phyloP scores from a whole-genome alignment of 2,797 vertebrate genomes.

The Paratrypauchen microcephalus region DNA sequence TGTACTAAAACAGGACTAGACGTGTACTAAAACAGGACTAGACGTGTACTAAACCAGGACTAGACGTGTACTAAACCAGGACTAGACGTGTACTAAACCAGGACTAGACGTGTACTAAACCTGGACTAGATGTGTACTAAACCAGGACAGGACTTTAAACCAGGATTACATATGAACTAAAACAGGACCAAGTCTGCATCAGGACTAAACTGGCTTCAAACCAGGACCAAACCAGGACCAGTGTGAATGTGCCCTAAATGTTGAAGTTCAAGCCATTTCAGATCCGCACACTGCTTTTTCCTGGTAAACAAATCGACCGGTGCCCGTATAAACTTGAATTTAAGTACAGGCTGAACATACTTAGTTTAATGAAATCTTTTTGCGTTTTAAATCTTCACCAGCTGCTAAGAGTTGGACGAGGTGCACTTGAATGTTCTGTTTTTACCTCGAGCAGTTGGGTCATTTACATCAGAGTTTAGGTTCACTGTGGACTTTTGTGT shows the following conservation, averaged over 20 bases:
- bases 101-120: too few species aligned
- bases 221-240: background rate
- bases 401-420: slow-evolving; percentile 33
- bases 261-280: background rate
- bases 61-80: too few species aligned
- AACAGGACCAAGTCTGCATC: too few species aligned
- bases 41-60: too few species aligned
- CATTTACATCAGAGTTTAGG: background rate
- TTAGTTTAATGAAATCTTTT: slow-evolving; percentile 12
- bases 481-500: slow-evolving; percentile 21
- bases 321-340: slow-evolving; percentile 17
- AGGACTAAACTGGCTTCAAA: too few species aligned
- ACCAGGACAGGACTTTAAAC: too few species aligned
- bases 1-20: too few species aligned
- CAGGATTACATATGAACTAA: too few species aligned
- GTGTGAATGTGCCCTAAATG: background rate
- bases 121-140: too few species aligned
- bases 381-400: slow-evolving; percentile 25
- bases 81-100: too few species aligned
- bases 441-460: slow-evolving; percentile 29
- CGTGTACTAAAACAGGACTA: too few species aligned
- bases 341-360: slow-evolving; percentile 9
- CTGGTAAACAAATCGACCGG: slow-evolving; percentile 15
- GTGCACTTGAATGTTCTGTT: slow-evolving; percentile 26
- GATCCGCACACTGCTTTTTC: background rate